These are phyloP conservation scores for Daphoenositta chrysoptera DNA, from an alignment of 2,113 vertebrate species.

Conservation along the genomic window DNA sequence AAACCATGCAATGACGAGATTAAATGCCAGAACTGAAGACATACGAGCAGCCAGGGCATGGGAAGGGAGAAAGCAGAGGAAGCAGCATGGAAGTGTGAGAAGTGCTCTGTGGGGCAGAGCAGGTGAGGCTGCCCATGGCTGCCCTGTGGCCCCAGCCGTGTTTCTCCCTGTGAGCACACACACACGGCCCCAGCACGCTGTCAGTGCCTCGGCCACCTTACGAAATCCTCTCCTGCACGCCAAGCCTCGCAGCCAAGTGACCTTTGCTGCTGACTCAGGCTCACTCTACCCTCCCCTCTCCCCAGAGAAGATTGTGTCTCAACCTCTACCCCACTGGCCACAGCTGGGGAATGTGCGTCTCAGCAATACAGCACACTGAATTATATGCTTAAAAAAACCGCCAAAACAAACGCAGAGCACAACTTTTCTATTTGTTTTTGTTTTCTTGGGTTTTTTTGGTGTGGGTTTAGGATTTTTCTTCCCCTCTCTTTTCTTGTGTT, in stretches of 20 bases:
- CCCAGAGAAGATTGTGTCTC: background rate
- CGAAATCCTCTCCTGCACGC: background rate
- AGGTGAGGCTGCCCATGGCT: background rate
- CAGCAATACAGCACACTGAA: background rate
- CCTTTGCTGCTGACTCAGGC: slow-evolving; percentile 24
- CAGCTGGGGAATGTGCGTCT: background rate
- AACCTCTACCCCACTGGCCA: background rate
- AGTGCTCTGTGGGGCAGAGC: background rate
- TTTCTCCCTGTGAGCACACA: background rate
- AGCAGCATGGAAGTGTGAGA: background rate
- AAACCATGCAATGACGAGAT: background rate
- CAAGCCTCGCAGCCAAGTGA: background rate
- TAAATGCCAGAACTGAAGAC: background rate
- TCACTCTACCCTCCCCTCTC: background rate
- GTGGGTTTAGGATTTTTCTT: background rate
- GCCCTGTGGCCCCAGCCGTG: accelerated
- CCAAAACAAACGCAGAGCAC: accelerated
- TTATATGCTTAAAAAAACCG: background rate
- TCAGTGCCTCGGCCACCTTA: accelerated
- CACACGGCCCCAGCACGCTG: accelerated
- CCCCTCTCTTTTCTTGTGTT: background rate
- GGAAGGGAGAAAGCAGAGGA: background rate
- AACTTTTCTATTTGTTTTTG: background rate
- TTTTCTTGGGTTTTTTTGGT: background rate
- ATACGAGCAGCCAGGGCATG: background rate